Conservation (phyloP, 2,113 vertebrate genomes). For the Barnardius zonarius region DNA sequence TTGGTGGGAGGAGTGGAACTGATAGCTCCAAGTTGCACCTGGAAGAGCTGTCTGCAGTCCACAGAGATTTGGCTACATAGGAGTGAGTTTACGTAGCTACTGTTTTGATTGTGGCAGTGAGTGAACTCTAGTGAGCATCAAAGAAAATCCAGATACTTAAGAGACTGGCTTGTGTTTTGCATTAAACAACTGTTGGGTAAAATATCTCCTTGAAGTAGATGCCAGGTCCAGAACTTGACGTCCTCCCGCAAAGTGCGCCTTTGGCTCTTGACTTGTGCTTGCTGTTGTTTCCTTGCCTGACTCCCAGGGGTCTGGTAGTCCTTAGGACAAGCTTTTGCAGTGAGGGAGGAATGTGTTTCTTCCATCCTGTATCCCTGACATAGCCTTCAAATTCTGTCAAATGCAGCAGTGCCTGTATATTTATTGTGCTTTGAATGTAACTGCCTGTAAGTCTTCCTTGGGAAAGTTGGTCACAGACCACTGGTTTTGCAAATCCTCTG, state of each 20-base stretch:
- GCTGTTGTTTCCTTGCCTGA: neutral
- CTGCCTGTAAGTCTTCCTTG: neutral
- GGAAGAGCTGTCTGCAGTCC: neutral
- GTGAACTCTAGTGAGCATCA: neutral
- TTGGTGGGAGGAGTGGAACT: neutral
- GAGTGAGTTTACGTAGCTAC: neutral
- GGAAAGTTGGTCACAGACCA: rapidly evolving
- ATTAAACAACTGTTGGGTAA: neutral
- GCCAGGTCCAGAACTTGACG: neutral
- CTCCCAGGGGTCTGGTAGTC: neutral
- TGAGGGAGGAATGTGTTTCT: rapidly evolving
- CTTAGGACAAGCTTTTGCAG: neutral
- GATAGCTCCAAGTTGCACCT: rapidly evolving
- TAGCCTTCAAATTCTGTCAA: neutral
- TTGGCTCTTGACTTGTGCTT: neutral
- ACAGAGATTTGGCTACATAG: neutral
- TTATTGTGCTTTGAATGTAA: neutral
- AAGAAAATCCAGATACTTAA: neutral
- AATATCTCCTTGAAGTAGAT: neutral
- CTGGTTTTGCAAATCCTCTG: neutral
- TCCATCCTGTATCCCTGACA: neutral
- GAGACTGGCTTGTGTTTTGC: neutral
- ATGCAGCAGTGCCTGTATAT: neutral
- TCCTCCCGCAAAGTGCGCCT: neutral
- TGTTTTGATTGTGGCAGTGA: neutral